Evolutionary conservation across 1,140 invertebrate genomes (phyloP).

Genomic region (Zaprionus camerounensis): DNA sequence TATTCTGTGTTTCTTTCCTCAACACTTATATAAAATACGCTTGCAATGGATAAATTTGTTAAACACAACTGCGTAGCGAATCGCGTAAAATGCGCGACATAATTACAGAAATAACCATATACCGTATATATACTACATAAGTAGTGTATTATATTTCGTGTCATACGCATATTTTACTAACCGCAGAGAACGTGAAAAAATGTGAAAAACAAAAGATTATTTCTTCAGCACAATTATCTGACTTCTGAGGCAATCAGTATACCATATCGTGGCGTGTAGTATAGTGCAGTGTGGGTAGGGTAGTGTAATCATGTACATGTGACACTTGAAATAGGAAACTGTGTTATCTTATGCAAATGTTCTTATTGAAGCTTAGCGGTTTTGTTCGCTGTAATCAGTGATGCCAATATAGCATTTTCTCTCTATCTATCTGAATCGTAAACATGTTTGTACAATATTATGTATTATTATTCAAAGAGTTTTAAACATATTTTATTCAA

Average conservation of each 20-base stretch:
- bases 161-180: not conserved
- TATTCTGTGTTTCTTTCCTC: not conserved
- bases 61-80: not conserved
- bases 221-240: not conserved
- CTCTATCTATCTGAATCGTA: no score
- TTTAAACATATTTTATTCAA: not conserved
- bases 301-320: not conserved
- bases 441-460: no score
- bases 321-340: not conserved
- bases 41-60: not conserved
- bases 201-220: not conserved
- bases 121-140: not conserved
- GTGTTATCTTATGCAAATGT: not conserved
- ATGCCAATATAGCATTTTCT: no score
- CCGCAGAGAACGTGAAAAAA: conserved; percentile 5
- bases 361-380: not conserved
- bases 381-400: not conserved
- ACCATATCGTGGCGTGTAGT: not conserved
- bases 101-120: conserved; percentile 15
- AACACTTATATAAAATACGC: not conserved
- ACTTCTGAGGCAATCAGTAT: not conserved
- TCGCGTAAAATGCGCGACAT: conserved; percentile 1
- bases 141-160: not conserved
- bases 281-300: not conserved
- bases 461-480: not conserved